Conservation (phyloP, 2,797 vertebrate species). For the Anabacerthia variegaticeps region DNA sequence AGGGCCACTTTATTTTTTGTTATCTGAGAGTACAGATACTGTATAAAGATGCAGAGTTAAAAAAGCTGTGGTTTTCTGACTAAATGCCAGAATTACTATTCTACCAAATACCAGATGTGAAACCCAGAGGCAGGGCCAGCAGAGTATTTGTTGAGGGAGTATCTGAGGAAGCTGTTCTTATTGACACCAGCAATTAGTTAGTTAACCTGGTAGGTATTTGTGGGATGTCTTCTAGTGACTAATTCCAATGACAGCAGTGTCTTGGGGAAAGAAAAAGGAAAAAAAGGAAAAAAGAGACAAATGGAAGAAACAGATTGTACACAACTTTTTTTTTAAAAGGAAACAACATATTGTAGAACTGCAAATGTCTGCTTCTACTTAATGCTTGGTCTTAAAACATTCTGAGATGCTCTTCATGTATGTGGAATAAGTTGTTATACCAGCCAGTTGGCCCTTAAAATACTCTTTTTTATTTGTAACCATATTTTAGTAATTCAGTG, state of each 20-base stretch:
- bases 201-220: background rate
- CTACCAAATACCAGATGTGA: background rate
- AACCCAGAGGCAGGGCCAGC: background rate
- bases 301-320: slow-evolving; percentile 14
- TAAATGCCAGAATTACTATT: background rate
- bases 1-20: background rate
- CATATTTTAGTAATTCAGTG: background rate
- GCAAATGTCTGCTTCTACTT: background rate
- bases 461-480: background rate
- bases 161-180: background rate
- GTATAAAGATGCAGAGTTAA: background rate
- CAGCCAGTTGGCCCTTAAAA: background rate
- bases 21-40: background rate
- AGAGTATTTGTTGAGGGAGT: background rate
- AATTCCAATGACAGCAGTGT: background rate
- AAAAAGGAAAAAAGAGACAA: background rate
- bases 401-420: background rate
- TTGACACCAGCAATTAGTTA: background rate
- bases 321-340: background rate
- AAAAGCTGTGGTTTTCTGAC: background rate
- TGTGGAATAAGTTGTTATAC: background rate
- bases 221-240: background rate
- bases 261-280: background rate
- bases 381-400: background rate
- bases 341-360: slow-evolving; percentile 7